These are phyloP conservation scores for Etheostoma perlongum DNA, from an alignment of 2,797 vertebrate genomes.

Conservation along the genomic window DNA sequence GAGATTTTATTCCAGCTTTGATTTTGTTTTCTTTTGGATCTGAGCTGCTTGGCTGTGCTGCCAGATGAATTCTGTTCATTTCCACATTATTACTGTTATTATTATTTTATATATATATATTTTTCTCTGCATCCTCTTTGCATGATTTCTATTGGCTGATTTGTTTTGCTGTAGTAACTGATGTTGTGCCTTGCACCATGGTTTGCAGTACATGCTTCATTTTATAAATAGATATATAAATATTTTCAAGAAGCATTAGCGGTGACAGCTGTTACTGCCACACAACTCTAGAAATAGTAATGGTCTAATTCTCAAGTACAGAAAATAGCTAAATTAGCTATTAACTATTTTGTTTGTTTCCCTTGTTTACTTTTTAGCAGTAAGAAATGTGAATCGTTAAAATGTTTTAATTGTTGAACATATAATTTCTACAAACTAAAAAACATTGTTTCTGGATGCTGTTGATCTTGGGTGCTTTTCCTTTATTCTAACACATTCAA, in stretches of 20 bases:
- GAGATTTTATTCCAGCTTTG: neutral
- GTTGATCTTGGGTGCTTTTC: slow-evolving; percentile 18
- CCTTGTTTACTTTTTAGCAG: neutral
- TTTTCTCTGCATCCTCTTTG: slow-evolving; percentile 13
- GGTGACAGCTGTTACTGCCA: neutral
- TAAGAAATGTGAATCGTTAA: neutral
- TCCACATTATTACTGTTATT: neutral
- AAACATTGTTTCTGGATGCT: neutral
- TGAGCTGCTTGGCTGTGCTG: neutral
- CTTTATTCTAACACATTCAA: slow-evolving; percentile 39
- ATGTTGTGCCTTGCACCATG: too few species aligned
- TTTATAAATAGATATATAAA: neutral
- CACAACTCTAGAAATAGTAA: too few species aligned
- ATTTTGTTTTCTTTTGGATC: neutral
- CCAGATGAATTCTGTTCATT: neutral
- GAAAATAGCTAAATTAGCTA: neutral
- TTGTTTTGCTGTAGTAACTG: neutral
- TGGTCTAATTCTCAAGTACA: neutral
- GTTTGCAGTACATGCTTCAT: neutral
- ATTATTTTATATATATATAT: neutral
- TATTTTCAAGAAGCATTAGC: neutral
- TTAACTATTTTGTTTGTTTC: neutral
- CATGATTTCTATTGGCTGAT: slow-evolving; percentile 16
- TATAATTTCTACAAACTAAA: neutral
- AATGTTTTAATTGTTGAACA: neutral